Evolutionary conservation across 2,113 vertebrate genomes (phyloP), one percentile per base, ranked within the genome.

Genomic region (Xiphorhynchus elegans): DNA sequence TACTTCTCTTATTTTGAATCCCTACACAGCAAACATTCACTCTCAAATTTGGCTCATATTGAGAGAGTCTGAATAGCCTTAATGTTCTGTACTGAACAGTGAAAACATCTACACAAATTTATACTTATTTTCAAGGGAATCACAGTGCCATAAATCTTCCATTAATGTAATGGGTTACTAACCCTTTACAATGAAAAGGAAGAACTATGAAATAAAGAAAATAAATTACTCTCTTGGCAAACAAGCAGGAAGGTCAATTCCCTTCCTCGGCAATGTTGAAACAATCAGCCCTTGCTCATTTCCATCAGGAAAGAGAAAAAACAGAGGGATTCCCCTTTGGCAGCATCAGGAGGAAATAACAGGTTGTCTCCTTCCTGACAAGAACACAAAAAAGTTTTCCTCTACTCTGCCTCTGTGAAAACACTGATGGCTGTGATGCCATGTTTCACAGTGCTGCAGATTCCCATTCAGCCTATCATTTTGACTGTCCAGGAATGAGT

Each of bases 271-370:
- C n/a, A 10, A 82, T 18, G 24, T 33, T 11, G 58, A 97, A 93
- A 93, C 78, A 85, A 96, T 92, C 74, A 90, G 77, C 29, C 58
- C 66, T 17, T 80, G 82, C 77, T 95, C 78, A 86, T 72, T 97
- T 93, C 95, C 58, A 0, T 85, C 82, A 79, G 60, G 40, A 69
- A 89, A 56, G n/a, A 91, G 68, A 39, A 84, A 93, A 91, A 97
- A 58, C 25, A 79, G 33, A 68, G 90, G 96, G 96, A 97, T 94
- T 97, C 97, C 96, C 97, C 73, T 96, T 91, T 96, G 96, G 97
- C 95, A 93, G 53, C 31, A 66, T 37, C 33, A 77, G 62, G 28
- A 96, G 94, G 90, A 97, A 96, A 84, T 92, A 93, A 85, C 88
- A 82, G 56, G 59, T 89, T 92, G 89, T 90, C 69, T 74, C 76